These are phyloP conservation scores for Flexamia atlantica DNA, from an alignment of 2,888 invertebrate species.

Conservation along the genomic window DNA sequence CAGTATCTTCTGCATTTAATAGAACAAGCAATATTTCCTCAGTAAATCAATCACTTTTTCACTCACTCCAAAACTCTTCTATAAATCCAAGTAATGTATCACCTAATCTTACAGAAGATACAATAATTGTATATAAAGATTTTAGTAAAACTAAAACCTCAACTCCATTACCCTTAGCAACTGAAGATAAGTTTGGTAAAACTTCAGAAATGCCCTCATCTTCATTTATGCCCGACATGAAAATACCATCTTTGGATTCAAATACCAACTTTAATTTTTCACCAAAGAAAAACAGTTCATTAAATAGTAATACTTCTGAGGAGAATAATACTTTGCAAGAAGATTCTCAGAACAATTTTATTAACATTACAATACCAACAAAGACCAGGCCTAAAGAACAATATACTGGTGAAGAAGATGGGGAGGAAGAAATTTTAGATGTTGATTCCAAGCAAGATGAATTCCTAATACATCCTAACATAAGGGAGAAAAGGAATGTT, in stretches of 20 bases:
- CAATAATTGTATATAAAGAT: not conserved
- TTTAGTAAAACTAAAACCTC: not conserved
- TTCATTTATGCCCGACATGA: not conserved
- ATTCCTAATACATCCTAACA: not conserved
- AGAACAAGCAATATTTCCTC: not conserved
- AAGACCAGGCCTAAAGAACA: not conserved
- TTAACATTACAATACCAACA: not conserved
- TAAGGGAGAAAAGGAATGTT: not conserved
- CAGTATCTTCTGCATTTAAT: not conserved
- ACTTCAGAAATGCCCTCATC: not conserved
- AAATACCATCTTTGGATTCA: not conserved
- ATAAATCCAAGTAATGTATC: not conserved
- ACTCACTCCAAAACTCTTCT: not conserved
- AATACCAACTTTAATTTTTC: not conserved
- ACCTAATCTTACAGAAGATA: not conserved
- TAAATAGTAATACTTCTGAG: not conserved
- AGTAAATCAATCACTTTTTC: not conserved
- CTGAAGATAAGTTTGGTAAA: not conserved
- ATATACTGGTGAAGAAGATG: not conserved
- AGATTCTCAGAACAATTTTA: not conserved
- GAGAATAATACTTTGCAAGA: not conserved
- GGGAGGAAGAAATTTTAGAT: not conserved
- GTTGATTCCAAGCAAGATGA: not conserved
- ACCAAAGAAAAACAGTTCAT: not conserved
- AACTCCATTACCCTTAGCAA: not conserved